These are phyloP conservation scores for Melipona quadrifasciata DNA, from an alignment of 1,140 invertebrate species.

Conservation along the genomic window DNA sequence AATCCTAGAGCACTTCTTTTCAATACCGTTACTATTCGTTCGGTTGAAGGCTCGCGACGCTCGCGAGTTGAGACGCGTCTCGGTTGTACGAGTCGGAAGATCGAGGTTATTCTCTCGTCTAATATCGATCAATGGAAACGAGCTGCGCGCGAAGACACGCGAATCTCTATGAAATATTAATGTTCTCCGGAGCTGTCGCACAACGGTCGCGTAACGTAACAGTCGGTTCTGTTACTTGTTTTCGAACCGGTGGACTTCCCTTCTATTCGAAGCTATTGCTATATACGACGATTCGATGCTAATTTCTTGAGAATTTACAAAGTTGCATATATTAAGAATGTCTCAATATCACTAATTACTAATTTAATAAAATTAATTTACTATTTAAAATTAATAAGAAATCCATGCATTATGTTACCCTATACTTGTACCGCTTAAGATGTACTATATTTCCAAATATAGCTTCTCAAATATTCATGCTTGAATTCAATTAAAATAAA, in stretches of 20 bases:
- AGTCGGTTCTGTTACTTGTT: slow-evolving; percentile 13
- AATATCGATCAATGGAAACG: slow-evolving; percentile 33
- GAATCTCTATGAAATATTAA: slow-evolving; percentile 34
- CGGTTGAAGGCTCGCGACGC: slow-evolving; percentile 24
- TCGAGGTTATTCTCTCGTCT: slow-evolving; percentile 37
- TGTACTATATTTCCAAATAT: no score
- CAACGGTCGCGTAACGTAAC: slow-evolving; percentile 28
- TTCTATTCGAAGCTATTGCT: neutral
- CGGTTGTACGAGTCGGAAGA: slow-evolving; percentile 37
- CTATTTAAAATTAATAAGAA: neutral
- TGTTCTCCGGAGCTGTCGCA: neutral
- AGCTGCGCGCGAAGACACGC: slow-evolving; percentile 16
- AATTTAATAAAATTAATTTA: neutral
- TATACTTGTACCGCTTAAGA: neutral
- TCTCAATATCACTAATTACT: neutral
- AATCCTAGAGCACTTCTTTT: slow-evolving; percentile 10
- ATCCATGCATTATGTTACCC: neutral
- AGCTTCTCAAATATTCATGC: no score
- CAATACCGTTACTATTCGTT: slow-evolving; percentile 50
- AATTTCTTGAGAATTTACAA: neutral
- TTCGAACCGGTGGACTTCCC: neutral
- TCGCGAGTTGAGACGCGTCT: slow-evolving; percentile 37
- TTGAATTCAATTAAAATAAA: neutral
- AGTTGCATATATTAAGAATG: neutral
- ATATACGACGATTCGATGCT: slow-evolving; percentile 2